Conservation (phyloP, 2,797 vertebrate genomes). For the Galagoides demidoff region DNA sequence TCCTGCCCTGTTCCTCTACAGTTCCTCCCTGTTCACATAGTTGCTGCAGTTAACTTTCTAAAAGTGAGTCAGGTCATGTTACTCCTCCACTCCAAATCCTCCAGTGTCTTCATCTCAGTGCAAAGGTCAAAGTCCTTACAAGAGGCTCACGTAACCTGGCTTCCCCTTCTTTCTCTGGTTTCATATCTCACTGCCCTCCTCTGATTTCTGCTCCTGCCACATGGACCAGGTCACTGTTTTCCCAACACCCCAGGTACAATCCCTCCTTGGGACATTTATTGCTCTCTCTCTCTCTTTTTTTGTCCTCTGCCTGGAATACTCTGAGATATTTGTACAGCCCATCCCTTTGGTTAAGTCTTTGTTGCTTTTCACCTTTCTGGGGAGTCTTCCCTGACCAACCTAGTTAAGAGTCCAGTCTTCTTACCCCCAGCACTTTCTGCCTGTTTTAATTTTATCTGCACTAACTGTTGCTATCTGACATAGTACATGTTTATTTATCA, state of each 20-base stretch:
- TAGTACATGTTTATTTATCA: not conserved
- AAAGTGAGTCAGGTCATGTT: not conserved
- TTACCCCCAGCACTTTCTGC: not conserved
- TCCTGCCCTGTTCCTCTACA: not conserved
- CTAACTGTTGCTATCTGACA: not conserved
- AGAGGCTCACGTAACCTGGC: not conserved
- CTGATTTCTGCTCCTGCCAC: not conserved
- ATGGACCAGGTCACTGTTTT: too few species aligned
- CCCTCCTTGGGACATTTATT: not conserved
- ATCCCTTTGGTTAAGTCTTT: not conserved
- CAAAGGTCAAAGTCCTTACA: not conserved
- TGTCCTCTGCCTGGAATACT: not conserved
- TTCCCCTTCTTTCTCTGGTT: not conserved
- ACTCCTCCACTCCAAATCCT: not conserved
- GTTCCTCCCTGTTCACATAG: not conserved
- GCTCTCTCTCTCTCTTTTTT: too few species aligned
- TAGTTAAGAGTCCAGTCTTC: not conserved
- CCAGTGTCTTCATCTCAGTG: not conserved
- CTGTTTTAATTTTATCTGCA: not conserved
- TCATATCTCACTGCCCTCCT: not conserved
- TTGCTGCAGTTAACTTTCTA: not conserved
- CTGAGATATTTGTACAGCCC: not conserved
- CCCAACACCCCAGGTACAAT: not conserved
- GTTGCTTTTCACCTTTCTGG: not conserved
- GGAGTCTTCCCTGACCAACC: not conserved